Evolutionary conservation across 1,140 invertebrate species (phyloP).

Genomic region (Gonatopus flavifemur): DNA sequence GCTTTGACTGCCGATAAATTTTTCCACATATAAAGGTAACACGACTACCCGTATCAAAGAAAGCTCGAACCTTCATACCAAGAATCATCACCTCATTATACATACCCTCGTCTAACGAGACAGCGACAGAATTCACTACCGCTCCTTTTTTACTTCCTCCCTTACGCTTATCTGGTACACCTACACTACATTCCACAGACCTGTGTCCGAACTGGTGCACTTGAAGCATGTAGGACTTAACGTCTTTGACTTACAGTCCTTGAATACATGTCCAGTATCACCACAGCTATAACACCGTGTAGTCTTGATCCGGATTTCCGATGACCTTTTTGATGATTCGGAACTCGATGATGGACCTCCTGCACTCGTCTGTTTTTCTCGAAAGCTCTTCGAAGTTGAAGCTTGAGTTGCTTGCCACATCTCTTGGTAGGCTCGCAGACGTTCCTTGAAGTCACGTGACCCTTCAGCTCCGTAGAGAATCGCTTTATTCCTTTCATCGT

Average conservation of each 20-base stretch:
- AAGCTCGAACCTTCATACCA: too few species aligned
- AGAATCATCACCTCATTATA: too few species aligned
- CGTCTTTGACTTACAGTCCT: background rate
- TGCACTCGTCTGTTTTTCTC: too few species aligned
- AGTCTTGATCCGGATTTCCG: too few species aligned
- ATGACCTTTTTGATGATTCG: too few species aligned
- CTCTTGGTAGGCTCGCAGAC: slow-evolving; percentile 9
- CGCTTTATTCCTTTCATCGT: slow-evolving; percentile 16
- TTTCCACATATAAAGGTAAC: background rate
- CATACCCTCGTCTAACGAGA: too few species aligned
- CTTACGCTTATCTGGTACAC: too few species aligned
- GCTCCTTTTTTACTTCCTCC: too few species aligned
- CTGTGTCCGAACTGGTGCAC: background rate
- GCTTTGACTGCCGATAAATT: background rate
- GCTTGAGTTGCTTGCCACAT: too few species aligned
- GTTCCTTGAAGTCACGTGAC: slow-evolving; percentile 12
- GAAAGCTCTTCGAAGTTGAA: too few species aligned
- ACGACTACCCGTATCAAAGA: background rate
- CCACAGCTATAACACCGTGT: background rate
- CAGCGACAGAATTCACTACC: too few species aligned
- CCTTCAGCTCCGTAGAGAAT: slow-evolving; percentile 13
- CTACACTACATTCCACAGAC: background rate
- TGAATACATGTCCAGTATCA: background rate
- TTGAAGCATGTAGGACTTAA: background rate
- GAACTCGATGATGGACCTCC: too few species aligned